Percentiles rank a stretch among this genome's conserved stretches.
Conservation (phyloP, 2,113 vertebrate species). For the Trinectes maculatus region DNA sequence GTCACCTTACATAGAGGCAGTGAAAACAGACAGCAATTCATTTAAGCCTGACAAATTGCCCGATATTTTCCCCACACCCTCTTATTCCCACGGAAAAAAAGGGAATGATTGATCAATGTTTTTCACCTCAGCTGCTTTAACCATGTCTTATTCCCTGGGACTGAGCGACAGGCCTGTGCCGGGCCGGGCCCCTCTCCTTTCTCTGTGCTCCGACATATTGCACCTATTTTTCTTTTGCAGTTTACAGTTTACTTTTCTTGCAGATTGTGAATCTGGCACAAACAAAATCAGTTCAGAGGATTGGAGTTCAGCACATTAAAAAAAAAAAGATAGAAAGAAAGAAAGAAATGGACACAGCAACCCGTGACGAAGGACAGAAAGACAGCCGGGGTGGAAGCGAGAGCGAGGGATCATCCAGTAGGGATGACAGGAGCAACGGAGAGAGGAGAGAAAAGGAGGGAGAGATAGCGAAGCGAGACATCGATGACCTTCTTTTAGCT, state of each 20-base stretch:
- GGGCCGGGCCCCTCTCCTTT: constrained; percentile 2
- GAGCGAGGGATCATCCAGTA: constrained; percentile 75
- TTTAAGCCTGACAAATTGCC: constrained; percentile 34
- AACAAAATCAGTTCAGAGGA: constrained; percentile 53
- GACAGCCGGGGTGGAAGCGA: constrained; percentile 71
- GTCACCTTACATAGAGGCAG: constrained; percentile 26
- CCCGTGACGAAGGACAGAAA: constrained; percentile 76
- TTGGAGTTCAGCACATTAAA: constrained; percentile 38
- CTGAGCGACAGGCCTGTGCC: constrained; percentile 7
- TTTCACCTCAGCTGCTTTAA: constrained; percentile 4
- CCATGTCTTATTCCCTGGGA: constrained; percentile 23
- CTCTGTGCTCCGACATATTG: background rate
- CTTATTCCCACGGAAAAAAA: constrained; percentile 4
- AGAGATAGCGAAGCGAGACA: constrained; percentile 76
- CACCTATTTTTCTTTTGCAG: constrained; percentile 25
- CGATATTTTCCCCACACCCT: constrained; percentile 6
- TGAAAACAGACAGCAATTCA: constrained; percentile 27
- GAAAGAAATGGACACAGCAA: constrained; percentile 63
- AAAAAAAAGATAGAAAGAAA: constrained; percentile 12
- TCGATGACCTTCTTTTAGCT: constrained; percentile 80
- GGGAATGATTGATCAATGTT: constrained; percentile 64
- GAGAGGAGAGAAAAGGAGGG: constrained; percentile 68
- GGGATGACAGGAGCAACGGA: constrained; percentile 78
- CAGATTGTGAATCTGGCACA: constrained; percentile 34
- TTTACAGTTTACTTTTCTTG: constrained; percentile 48